Conservation (phyloP, 2,113 vertebrate genomes). For the Morone chrysops region DNA sequence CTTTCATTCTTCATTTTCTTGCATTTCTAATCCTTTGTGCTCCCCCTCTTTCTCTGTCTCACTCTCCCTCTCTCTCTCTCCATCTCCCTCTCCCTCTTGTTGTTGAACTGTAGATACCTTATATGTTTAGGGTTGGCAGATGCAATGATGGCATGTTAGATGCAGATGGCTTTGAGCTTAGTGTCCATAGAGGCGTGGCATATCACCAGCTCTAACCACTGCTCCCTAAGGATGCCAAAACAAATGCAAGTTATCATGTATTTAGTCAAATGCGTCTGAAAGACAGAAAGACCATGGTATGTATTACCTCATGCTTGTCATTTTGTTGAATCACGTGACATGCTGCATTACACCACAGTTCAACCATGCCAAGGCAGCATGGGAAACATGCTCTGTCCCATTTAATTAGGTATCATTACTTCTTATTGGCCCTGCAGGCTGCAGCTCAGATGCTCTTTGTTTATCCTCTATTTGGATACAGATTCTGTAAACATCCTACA, state of each 20-base stretch:
- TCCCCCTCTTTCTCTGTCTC: not conserved
- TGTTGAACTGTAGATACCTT: slow-evolving; percentile 25
- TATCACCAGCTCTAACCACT: slow-evolving; percentile 32
- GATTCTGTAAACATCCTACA: slow-evolving; percentile 47
- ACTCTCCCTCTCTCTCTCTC: slow-evolving; percentile 17
- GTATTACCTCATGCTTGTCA: slow-evolving; percentile 43
- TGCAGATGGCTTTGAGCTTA: slow-evolving; percentile 41
- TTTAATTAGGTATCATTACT: slow-evolving; percentile 74
- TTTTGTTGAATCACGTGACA: slow-evolving; percentile 54
- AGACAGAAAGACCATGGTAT: slow-evolving; percentile 13
- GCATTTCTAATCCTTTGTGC: slow-evolving; percentile 28
- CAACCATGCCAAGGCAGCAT: slow-evolving; percentile 34
- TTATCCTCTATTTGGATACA: slow-evolving; percentile 41
- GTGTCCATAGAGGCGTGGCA: slow-evolving; percentile 54
- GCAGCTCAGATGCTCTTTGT: slow-evolving; percentile 48
- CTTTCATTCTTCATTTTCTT: slow-evolving; percentile 45
- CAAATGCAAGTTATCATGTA: slow-evolving; percentile 5
- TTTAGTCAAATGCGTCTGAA: not conserved
- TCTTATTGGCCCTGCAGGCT: slow-evolving; percentile 46
- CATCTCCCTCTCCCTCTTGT: not conserved
- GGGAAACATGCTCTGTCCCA: slow-evolving; percentile 53
- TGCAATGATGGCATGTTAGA: slow-evolving; percentile 33
- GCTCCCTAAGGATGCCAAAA: slow-evolving; percentile 20
- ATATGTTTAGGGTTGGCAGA: slow-evolving; percentile 47
- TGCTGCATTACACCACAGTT: slow-evolving; percentile 23